Conservation (phyloP, 92 coral and sea anemone species). For the Zoanthus sansibaricus region DNA sequence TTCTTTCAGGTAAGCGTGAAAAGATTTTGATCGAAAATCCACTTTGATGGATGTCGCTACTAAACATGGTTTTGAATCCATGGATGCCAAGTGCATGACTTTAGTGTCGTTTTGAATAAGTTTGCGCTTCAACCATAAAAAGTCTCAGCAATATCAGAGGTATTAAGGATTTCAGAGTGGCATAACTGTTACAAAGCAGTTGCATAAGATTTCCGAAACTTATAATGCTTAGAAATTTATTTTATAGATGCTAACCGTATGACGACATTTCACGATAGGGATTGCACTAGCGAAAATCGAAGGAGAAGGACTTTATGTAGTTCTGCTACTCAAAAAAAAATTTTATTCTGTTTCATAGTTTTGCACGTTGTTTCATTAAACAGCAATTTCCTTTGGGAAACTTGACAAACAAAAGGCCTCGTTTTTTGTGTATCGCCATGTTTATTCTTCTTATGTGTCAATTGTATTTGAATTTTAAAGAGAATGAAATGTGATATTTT, state of each 20-base stretch:
- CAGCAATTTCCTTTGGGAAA: constrained; percentile 15
- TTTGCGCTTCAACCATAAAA: constrained; percentile 5
- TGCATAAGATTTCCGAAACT: neutral
- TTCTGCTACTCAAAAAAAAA: neutral
- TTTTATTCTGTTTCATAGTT: neutral
- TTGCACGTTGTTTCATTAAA: constrained; percentile 15
- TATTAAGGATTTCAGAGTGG: neutral
- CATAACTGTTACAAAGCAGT: neutral
- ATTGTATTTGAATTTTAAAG: constrained; percentile 5
- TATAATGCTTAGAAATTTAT: neutral
- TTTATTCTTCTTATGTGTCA: constrained; percentile 30
- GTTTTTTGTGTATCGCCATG: constrained; percentile 15
- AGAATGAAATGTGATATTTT: constrained; percentile 25
- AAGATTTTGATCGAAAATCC: neutral
- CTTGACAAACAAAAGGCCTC: neutral
- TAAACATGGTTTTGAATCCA: neutral
- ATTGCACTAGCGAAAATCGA: neutral
- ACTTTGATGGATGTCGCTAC: neutral
- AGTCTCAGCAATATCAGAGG: neutral
- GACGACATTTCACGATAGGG: neutral
- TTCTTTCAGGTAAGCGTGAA: constrained; percentile 89
- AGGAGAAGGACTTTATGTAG: neutral
- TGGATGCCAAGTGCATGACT: constrained; percentile 3
- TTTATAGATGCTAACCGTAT: neutral
- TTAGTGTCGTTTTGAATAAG: neutral